Evolutionary conservation across 2,113 vertebrate genomes (phyloP).

Genomic region (Agapornis roseicollis): DNA sequence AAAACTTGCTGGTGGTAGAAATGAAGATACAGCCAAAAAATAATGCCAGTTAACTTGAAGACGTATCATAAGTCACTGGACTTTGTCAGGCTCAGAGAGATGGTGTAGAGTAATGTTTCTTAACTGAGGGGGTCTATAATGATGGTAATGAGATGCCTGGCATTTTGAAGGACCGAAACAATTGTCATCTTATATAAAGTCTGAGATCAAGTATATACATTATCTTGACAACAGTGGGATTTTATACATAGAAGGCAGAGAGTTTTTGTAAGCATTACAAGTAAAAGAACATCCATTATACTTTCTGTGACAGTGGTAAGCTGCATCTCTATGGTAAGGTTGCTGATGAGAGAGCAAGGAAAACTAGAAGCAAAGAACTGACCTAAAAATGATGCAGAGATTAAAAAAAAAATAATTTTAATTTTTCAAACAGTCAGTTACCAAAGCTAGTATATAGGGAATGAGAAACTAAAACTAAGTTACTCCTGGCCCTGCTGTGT

Average conservation of each 20-base stretch:
- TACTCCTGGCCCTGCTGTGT: neutral
- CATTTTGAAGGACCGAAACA: neutral
- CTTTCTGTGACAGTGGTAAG: neutral
- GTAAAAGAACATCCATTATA: accelerated
- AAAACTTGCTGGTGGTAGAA: neutral
- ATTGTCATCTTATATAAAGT: neutral
- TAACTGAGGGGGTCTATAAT: neutral
- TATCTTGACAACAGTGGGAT: neutral
- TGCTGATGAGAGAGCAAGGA: neutral
- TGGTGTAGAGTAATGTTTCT: neutral
- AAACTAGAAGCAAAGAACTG: neutral
- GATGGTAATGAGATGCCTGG: neutral
- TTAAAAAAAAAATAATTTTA: neutral
- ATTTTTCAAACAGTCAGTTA: neutral
- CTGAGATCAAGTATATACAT: neutral
- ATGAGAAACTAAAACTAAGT: neutral
- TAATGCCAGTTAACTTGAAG: neutral
- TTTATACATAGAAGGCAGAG: neutral
- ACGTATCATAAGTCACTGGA: neutral
- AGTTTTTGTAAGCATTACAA: neutral
- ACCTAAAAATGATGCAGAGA: neutral
- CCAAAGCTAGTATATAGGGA: neutral
- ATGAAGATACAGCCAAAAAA: neutral
- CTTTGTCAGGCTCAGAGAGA: neutral
- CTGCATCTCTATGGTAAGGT: neutral